phyloP scores from a whole-genome alignment of 2,888 invertebrate species.

The Ectemnius lituratus region DNA sequence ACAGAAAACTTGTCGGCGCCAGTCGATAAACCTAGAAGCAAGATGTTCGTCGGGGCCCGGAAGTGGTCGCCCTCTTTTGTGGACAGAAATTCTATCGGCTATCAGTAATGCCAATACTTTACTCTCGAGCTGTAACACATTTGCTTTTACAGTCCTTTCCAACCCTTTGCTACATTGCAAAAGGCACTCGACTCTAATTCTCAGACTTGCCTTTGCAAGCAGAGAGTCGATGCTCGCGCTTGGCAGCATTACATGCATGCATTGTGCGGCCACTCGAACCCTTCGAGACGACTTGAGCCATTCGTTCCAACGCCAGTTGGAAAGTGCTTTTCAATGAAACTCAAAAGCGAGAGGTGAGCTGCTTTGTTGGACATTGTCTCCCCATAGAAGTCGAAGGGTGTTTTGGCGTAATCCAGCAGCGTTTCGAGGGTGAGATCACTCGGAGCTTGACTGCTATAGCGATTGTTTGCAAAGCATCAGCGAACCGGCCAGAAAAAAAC shows the following conservation, averaged over 20 bases:
- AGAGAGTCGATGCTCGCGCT: too few relatives aligned
- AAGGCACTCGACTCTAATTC: too few relatives aligned
- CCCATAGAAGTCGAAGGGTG: background rate
- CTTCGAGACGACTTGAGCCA: too few relatives aligned
- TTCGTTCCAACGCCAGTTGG: too few relatives aligned
- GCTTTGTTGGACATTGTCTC: background rate
- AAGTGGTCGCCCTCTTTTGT: conserved; percentile 8
- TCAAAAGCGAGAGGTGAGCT: too few relatives aligned
- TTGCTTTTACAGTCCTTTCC: background rate
- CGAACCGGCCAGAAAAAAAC: background rate
- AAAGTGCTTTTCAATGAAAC: too few relatives aligned
- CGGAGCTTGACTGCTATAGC: conserved; percentile 47
- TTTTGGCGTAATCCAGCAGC: too few relatives aligned
- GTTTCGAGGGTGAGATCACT: conserved; percentile 24
- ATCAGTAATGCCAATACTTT: conserved; percentile 7
- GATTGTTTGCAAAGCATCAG: conserved; percentile 61
- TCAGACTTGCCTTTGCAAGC: too few relatives aligned
- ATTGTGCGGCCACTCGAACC: too few relatives aligned
- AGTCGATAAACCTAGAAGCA: conserved; percentile 24
- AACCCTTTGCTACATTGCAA: too few relatives aligned
- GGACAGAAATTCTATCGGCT: conserved; percentile 16
- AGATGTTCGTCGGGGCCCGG: conserved; percentile 15
- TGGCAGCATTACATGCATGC: too few relatives aligned
- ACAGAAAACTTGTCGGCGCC: conserved; percentile 33
- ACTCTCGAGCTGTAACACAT: background rate